Evolutionary conservation across 2,113 vertebrate species (phyloP).

Genomic region (Noctilio leporinus): DNA sequence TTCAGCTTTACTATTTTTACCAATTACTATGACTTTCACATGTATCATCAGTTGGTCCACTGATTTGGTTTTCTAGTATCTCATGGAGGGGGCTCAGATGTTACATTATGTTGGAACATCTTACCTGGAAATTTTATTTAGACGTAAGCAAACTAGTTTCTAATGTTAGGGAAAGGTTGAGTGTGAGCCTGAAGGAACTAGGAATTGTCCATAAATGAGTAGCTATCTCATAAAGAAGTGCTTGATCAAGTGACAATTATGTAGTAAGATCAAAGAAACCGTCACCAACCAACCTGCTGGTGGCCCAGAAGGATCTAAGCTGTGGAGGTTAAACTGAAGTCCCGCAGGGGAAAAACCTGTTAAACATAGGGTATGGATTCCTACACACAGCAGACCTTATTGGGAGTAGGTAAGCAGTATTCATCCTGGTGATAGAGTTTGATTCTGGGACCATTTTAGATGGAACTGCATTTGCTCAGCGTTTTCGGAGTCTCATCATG

Average conservation of each 20-base stretch:
- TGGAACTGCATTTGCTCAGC: not conserved
- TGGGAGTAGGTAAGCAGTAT: not conserved
- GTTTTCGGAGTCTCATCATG: not conserved
- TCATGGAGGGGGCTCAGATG: not conserved
- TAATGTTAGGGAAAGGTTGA: constrained; percentile 6
- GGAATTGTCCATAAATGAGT: constrained; percentile 26
- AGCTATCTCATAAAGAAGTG: not conserved
- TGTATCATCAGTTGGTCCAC: constrained; percentile 3
- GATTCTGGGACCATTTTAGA: not conserved
- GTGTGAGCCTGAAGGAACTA: not conserved
- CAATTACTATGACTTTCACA: constrained; percentile 13
- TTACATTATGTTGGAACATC: not conserved
- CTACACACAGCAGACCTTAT: not conserved
- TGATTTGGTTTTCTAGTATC: constrained; percentile 20
- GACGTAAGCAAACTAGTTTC: not conserved
- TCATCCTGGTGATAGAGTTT: constrained; percentile 13
- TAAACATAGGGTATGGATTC: not conserved
- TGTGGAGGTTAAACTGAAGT: not conserved
- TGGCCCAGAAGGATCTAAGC: not conserved
- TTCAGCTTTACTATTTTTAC: constrained; percentile 17
- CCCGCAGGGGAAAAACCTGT: constrained; percentile 25
- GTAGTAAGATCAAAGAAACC: constrained; percentile 14
- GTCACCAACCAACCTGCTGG: not conserved
- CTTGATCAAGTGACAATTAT: not conserved
- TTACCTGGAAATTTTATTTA: constrained; percentile 47